Percentiles rank a stretch among this genome's conserved stretches.
These are phyloP conservation scores for Emydocephalus ijimae DNA, from an alignment of 2,113 vertebrate genomes.

Conservation along the genomic window DNA sequence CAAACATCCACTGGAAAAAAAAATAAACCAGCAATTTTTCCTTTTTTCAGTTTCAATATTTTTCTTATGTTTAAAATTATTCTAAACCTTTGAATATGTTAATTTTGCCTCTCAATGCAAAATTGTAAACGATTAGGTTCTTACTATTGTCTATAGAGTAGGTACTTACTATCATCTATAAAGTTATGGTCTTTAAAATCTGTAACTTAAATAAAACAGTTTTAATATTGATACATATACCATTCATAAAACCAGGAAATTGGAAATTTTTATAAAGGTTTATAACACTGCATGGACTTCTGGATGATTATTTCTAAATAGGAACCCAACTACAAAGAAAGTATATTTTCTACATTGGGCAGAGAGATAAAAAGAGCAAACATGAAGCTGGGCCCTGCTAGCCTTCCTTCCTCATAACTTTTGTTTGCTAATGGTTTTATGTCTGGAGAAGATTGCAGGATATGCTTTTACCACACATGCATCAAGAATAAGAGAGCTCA, in stretches of 20 bases:
- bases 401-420: not conserved
- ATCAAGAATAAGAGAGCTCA: not conserved
- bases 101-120: not conserved
- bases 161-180: not conserved
- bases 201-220: not conserved
- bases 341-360: not conserved
- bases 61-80: not conserved
- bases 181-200: not conserved
- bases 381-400: not conserved
- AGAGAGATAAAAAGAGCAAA: not conserved
- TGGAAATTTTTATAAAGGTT: not conserved
- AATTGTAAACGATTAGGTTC: not conserved
- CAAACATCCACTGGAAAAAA: not conserved
- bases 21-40: not conserved
- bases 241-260: not conserved
- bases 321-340: not conserved
- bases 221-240: not conserved
- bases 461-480: not conserved
- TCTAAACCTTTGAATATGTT: not conserved
- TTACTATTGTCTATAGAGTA: not conserved
- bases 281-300: not conserved
- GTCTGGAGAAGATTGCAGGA: not conserved
- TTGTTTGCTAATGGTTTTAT: not conserved
- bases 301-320: not conserved
- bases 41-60: not conserved